Evolutionary conservation across 2,888 invertebrate species (phyloP).

Genomic region (Chrysolina haemoptera): DNA sequence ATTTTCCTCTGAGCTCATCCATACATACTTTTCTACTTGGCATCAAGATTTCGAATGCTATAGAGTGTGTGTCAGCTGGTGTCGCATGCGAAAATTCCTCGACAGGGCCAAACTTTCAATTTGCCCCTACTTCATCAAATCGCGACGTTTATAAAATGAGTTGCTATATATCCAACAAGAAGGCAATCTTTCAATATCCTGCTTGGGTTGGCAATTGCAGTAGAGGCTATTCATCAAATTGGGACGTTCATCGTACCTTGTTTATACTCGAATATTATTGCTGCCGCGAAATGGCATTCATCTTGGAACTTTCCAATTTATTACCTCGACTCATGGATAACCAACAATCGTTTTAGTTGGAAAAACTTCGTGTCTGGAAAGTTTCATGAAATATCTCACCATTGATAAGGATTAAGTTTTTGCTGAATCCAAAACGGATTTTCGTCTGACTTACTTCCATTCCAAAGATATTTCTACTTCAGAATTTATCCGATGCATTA

Average conservation of each 20-base stretch:
- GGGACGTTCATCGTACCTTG: not conserved
- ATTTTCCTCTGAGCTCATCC: too few relatives aligned
- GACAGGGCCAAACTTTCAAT: too few relatives aligned
- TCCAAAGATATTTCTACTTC: not conserved
- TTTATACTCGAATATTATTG: not conserved
- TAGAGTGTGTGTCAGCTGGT: not conserved
- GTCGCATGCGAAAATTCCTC: too few relatives aligned
- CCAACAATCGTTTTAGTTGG: not conserved
- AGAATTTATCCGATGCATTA: not conserved
- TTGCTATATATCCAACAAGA: not conserved
- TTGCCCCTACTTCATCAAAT: not conserved
- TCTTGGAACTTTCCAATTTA: not conserved
- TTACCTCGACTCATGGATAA: not conserved
- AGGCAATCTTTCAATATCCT: not conserved
- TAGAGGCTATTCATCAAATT: not conserved
- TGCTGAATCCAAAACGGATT: not conserved
- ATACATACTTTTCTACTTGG: too few relatives aligned
- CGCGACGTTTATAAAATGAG: not conserved
- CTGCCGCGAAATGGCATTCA: not conserved
- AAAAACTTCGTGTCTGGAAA: constrained; percentile 4
- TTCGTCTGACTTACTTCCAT: not conserved
- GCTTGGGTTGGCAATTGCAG: not conserved
- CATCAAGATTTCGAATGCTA: too few relatives aligned
- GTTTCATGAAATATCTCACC: not conserved
- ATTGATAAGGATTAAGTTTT: not conserved